Base-by-base conservation (phyloP, 2,888 invertebrate genomes). In the Bellardia bayeri region DNA sequence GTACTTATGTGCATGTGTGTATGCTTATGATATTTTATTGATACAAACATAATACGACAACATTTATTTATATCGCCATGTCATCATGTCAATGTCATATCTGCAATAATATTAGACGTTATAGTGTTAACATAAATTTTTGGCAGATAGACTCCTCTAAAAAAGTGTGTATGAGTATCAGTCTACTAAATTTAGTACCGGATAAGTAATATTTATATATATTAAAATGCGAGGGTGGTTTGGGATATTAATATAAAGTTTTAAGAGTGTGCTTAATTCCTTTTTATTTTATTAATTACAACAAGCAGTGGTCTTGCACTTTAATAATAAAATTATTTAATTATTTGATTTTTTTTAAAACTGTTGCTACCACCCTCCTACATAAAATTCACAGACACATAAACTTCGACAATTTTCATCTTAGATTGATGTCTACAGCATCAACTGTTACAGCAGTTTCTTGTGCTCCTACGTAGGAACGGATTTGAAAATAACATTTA, bases 1-100 rank as follows among this genome's bases (percentile, higher is more conserved):
- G 5, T 51, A n/a, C n/a, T n/a, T 14, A n/a, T 51, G n/a, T n/a
- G 6, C 51, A 4, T n/a, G 14, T 51, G 51, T 51, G n/a, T 51
- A 2, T 51, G 4, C n/a, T 4, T 0, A n/a, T 6, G 49, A 33
- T 30, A n/a, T 63, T 76, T 13, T 51, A 49, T 49, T 61, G 23
- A 30, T 61, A 61, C 11, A 16, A 64, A 64, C 42, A 69, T 49
- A 69, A 69, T 30, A 69, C 51, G 37, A 16, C 51, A 76, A 45
- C 11, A 51, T 37, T 56, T 58, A 74, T 74, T 74, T 61, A 45
- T 74, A 74, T 74, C 45, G 74, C 45, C 58, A 33, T 74, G 74
- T 74, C 74, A 61, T 61, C 61, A 74, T 74, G 74, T 74, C 74
- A 74, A 45, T 58, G 74, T 61, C 61, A 74, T 74, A 61, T 61